Base-by-base conservation (phyloP, 2,888 invertebrate species). In the Idaea dimidiata region DNA sequence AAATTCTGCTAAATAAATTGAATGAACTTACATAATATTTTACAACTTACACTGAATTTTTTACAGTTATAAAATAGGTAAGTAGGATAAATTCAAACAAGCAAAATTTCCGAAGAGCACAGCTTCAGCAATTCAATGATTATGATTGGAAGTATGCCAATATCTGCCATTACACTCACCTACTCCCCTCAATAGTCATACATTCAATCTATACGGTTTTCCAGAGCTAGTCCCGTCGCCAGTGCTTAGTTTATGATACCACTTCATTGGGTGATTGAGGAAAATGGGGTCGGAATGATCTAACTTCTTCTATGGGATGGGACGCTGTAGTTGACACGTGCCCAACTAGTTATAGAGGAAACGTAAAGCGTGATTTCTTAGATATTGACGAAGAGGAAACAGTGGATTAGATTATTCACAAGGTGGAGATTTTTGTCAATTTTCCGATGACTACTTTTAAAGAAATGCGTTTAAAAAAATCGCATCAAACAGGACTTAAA, bases 131-230 rank as follows among this genome's bases (percentile, higher is more conserved):
- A 62, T 10, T 63, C 17, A 33, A 63, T 60, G 60, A 66, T 68
- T 66, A 66, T 66, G 65, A 65, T 69, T 71, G 71, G 71, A 65
- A 69, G 58, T 58, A 60, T 62, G 69, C 71, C 71, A 71, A 67
- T 66, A 58, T 59, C 43, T 62, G 60, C 57, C 60, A 54, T 62
- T 54, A 65, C 61, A 14, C 18, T 17, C 8, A 18, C 17, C 56
- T 17, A 56, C 17, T 56, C 18, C 18, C 17, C 18, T 17, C 56
- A 18, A 56, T 56, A 24, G 24, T 24, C 24, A 5, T 24, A 56
- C 14, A 56, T 56, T 56, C 56, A 18, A 56, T 56, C 1, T 56
- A 56, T 56, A 17, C 17, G 56, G 16, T 56, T 56, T 16, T 56
- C 24, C 5, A 24, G 10, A 56, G 18, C 17, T 8, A 17, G 17